These are phyloP conservation scores for Charadrius vociferus DNA, from an alignment of 2,113 vertebrate genomes.

Conservation along the genomic window DNA sequence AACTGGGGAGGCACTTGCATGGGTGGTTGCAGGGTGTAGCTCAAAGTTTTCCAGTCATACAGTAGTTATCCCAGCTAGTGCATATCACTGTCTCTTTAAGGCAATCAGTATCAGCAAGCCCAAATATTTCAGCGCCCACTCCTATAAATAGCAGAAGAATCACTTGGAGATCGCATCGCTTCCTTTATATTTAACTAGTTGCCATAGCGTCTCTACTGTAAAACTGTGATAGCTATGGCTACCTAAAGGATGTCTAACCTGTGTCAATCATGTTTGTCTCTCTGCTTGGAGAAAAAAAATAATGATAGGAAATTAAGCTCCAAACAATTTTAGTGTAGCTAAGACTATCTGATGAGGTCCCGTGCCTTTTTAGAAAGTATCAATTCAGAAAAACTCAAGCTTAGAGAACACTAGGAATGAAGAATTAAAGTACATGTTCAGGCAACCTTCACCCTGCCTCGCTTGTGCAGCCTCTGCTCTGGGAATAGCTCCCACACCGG, in stretches of 20 bases:
- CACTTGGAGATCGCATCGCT: neutral
- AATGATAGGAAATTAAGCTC: neutral
- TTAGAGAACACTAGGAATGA: neutral
- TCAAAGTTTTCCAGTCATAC: neutral
- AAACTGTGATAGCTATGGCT: neutral
- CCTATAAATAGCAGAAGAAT: slow-evolving; percentile 2
- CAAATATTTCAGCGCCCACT: neutral
- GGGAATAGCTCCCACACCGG: neutral
- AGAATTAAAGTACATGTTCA: neutral
- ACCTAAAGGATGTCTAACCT: neutral
- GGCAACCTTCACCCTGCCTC: neutral
- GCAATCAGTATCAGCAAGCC: neutral
- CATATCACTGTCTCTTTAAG: neutral
- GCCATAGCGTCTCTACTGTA: neutral
- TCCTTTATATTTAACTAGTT: slow-evolving; percentile 22
- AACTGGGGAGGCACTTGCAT: neutral
- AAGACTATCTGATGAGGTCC: neutral
- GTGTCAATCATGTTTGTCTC: neutral
- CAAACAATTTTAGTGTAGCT: neutral
- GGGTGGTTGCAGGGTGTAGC: neutral
- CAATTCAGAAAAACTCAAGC: neutral
- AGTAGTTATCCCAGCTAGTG: neutral
- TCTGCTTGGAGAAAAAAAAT: neutral
- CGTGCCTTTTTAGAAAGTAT: neutral
- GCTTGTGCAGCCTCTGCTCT: neutral